Evolutionary conservation across 2,888 invertebrate genomes (phyloP).

Genomic region (Arrhopalites spinosus): DNA sequence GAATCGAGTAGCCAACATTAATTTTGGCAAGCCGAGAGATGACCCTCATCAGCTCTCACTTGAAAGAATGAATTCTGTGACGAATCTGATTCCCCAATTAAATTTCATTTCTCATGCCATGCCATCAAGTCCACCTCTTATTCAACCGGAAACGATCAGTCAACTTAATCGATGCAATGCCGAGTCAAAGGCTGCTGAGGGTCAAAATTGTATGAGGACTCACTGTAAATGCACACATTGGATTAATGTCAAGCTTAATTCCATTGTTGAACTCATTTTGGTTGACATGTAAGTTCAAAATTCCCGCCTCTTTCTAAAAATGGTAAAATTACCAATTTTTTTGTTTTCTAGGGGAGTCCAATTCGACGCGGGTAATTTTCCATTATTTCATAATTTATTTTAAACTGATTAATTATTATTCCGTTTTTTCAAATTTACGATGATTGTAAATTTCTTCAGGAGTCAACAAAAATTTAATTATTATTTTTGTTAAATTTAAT

Average conservation of each 20-base stretch:
- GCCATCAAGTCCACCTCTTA: slow-evolving; percentile 68
- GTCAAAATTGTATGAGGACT: slow-evolving; percentile 68
- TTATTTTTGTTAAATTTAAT: too few relatives aligned
- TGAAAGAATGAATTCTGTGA: slow-evolving; percentile 28
- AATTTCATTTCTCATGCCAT: slow-evolving; percentile 79
- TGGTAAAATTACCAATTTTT: background rate
- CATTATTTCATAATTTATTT: too few relatives aligned
- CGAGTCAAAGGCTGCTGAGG: slow-evolving; percentile 64
- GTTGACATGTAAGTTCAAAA: slow-evolving; percentile 67
- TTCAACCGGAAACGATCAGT: slow-evolving; percentile 69
- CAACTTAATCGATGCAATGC: slow-evolving; percentile 73
- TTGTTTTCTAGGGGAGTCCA: slow-evolving; percentile 43
- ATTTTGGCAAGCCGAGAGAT: background rate
- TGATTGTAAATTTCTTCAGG: too few relatives aligned
- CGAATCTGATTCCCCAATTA: slow-evolving; percentile 75
- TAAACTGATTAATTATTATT: too few relatives aligned
- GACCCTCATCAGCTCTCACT: too few relatives aligned
- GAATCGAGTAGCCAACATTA: too few relatives aligned
- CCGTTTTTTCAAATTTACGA: too few relatives aligned
- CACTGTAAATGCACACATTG: slow-evolving; percentile 75
- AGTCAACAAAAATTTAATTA: too few relatives aligned
- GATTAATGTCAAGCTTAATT: slow-evolving; percentile 72
- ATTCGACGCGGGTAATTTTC: too few relatives aligned
- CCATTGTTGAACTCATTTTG: slow-evolving; percentile 81
- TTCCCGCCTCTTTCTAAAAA: background rate